These are phyloP conservation scores for Cryptophagus acutangulus DNA, from an alignment of 2,888 invertebrate species.

Conservation along the genomic window DNA sequence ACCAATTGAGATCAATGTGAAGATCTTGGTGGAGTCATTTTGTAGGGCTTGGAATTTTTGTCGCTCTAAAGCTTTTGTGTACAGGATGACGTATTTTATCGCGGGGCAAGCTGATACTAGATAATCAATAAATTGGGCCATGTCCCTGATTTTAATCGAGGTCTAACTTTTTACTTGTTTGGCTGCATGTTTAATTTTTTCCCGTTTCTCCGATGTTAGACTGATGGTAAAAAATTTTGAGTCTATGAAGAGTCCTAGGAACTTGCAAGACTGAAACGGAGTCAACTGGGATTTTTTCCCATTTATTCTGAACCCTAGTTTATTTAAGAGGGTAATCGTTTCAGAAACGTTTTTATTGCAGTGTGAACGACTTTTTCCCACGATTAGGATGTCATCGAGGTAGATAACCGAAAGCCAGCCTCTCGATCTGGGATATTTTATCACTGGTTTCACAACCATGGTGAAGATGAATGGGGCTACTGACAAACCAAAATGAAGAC, in stretches of 20 bases:
- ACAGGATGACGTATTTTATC: slow-evolving; percentile 31
- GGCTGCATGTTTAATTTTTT: slow-evolving; percentile 10
- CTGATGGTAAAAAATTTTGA: slow-evolving; percentile 6
- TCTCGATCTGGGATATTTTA: slow-evolving; percentile 6
- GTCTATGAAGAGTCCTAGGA: slow-evolving; percentile 22
- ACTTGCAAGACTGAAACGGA: slow-evolving; percentile 18
- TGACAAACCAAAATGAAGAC: slow-evolving; percentile 16
- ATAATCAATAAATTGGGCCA: slow-evolving; percentile 17
- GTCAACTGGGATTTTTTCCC: slow-evolving; percentile 18
- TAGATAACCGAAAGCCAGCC: slow-evolving; percentile 10
- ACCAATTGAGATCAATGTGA: slow-evolving; percentile 12
- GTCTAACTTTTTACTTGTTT: too few species aligned
- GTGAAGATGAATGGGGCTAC: slow-evolving; percentile 19
- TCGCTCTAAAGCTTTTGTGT: slow-evolving; percentile 28
- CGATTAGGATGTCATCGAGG: slow-evolving; percentile 12
- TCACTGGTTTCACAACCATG: slow-evolving; percentile 18
- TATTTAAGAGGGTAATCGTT: slow-evolving; percentile 2
- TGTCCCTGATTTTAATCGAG: slow-evolving; percentile 7
- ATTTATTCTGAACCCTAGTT: slow-evolving; percentile 23
- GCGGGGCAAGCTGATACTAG: slow-evolving; percentile 31
- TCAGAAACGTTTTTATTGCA: too few species aligned
- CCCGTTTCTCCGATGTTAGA: slow-evolving; percentile 11
- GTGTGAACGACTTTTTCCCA: slow-evolving; percentile 7
- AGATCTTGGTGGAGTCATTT: slow-evolving; percentile 5
- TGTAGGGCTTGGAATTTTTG: slow-evolving; percentile 18